Evolutionary conservation across 2,797 vertebrate species (phyloP), one percentile per base, ranked within the genome.

Genomic region (Monodelphis domestica): DNA sequence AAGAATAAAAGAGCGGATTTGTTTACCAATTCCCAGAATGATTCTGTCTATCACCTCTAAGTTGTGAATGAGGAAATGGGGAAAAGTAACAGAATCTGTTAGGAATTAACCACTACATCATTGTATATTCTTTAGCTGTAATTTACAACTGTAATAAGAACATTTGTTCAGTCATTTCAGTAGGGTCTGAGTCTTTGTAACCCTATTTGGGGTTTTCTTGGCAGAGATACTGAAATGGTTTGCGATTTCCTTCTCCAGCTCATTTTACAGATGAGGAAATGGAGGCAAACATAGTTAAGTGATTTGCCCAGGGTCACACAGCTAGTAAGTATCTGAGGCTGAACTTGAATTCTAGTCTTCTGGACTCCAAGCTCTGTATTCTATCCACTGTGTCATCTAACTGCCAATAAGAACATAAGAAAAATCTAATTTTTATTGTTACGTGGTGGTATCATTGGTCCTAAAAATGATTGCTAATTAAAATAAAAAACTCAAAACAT

Each of bases 1-100:
- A 97, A 87, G 7, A 95, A 94, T 92, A 91, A 92, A 96, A 57
- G 56, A 93, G 12, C 38, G 50, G 70, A 87, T 24, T 53, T 90
- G 91, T 94, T 91, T 92, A 51, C 63, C 89, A 87, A 78, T 53
- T 54, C 55, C 93, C 78, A 92, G 88, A 89, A 94, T 93, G 53
- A 94, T 93, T 94, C 87, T 89, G 94, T 78, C 45, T 91, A 93
- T 93, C 93, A 84, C 54, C 92, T 56, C 90, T 92, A 96, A 95
- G 63, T 96, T 91, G 56, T 90, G 94, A 93, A 93, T 90, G 94
- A 93, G 59, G 93, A 95, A 91, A 90, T 91, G 53, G 92, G 87
- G 54, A 89, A 6, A 56, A n/a, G 6, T 78, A 45, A 1, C 84
- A 55, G 55, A 50, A 87, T 93, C 87, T 93, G 5, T 93, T 92